phyloP scores from a whole-genome alignment of 2,888 invertebrate species.

The Caradrina clavipalpis region DNA sequence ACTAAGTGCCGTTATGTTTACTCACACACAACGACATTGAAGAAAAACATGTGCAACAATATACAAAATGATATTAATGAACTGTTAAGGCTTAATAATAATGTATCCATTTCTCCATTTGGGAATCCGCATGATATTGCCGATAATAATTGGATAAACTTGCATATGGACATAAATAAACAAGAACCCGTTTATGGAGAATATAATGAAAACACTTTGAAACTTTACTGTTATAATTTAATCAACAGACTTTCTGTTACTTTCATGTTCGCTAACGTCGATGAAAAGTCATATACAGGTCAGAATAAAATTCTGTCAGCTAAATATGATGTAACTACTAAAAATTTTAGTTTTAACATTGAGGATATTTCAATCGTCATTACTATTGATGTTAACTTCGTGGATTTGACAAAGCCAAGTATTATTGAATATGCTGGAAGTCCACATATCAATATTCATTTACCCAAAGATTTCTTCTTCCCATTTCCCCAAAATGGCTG shows the following conservation, averaged over 20 bases:
- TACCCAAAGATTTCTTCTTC: constrained; percentile 94
- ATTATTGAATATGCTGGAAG: constrained; percentile 87
- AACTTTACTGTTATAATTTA: constrained; percentile 80
- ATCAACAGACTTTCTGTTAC: constrained; percentile 75
- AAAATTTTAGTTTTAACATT: constrained; percentile 74
- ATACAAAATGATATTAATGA: constrained; percentile 76
- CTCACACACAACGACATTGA: constrained; percentile 40
- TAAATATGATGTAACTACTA: constrained; percentile 63
- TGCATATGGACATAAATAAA: constrained; percentile 61
- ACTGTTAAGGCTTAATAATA: constrained; percentile 68
- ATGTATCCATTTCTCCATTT: constrained; percentile 76
- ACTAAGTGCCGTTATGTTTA: constrained; percentile 82
- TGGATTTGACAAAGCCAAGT: constrained; percentile 79
- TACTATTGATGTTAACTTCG: constrained; percentile 80
- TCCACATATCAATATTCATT: constrained; percentile 92
- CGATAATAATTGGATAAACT: constrained; percentile 78
- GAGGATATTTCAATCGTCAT: constrained; percentile 77
- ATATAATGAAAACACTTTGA: constrained; percentile 68
- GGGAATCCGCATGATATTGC: constrained; percentile 78
- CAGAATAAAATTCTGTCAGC: constrained; percentile 77
- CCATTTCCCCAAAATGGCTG: constrained; percentile 89
- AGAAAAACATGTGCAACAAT: constrained; percentile 74
- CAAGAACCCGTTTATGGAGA: constrained; percentile 72
- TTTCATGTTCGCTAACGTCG: constrained; percentile 75
- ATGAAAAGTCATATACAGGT: constrained; percentile 62